Percentiles rank a stretch among this genome's conserved stretches.
These are phyloP conservation scores for Apotomis capreana DNA, from an alignment of 2,888 invertebrate genomes.

Conservation along the genomic window DNA sequence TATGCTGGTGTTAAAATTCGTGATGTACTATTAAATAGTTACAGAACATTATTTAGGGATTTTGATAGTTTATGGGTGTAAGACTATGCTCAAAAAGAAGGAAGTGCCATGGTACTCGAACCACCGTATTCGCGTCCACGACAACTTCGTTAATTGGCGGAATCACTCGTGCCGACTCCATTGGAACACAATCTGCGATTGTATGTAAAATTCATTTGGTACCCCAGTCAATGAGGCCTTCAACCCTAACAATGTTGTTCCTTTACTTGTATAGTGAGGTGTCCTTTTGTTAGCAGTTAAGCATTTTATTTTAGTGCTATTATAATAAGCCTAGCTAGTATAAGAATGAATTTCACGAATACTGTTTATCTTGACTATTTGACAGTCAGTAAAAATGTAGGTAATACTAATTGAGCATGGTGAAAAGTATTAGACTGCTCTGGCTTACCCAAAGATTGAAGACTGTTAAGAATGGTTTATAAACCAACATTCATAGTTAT, in stretches of 20 bases:
- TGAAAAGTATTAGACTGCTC: no score
- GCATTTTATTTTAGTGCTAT: no score
- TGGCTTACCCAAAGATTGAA: no score
- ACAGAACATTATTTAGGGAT: not conserved
- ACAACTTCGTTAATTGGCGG: slow-evolving; percentile 69
- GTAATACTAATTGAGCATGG: no score
- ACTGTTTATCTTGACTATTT: no score
- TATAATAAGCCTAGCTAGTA: no score
- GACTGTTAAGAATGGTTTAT: no score
- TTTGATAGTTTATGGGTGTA: not conserved
- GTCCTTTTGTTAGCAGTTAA: no score
- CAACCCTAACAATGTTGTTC: not conserved
- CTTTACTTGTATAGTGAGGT: no score
- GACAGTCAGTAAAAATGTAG: no score
- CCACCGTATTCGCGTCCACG: slow-evolving; percentile 70
- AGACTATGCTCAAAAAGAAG: slow-evolving; percentile 74
- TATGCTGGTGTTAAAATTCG: slow-evolving; percentile 11
- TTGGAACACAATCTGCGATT: slow-evolving; percentile 74
- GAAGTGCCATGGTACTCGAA: slow-evolving; percentile 76
- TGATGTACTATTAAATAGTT: slow-evolving; percentile 12
- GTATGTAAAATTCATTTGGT: slow-evolving; percentile 59
- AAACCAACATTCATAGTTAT: no score
- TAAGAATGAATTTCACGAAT: no score
- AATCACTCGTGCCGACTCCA: slow-evolving; percentile 69
- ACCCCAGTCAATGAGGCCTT: slow-evolving; percentile 6